Conservation (phyloP, 2,888 invertebrate genomes). For the Priocnemis perturbator region DNA sequence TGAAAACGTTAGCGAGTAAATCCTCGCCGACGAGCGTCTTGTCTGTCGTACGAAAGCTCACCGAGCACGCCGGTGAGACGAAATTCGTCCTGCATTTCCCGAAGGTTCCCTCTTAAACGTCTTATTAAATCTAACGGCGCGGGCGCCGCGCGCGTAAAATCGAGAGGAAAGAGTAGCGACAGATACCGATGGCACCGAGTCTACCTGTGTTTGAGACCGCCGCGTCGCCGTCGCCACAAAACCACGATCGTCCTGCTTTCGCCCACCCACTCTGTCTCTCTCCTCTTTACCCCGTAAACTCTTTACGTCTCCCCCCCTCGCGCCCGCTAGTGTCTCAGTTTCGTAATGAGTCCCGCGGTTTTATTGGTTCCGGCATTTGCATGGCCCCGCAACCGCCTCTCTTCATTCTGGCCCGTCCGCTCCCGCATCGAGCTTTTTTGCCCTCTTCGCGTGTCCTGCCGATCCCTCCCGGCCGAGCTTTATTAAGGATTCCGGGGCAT, state of each 20-base stretch:
- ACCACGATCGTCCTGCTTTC: not conserved
- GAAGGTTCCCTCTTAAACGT: slow-evolving; percentile 21
- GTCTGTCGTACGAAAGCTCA: not conserved
- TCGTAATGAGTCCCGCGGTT: slow-evolving; percentile 44
- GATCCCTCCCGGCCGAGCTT: slow-evolving; percentile 20
- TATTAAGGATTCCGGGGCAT: slow-evolving; percentile 47
- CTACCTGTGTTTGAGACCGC: too few relatives aligned
- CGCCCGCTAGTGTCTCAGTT: slow-evolving; percentile 29
- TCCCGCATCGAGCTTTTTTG: not conserved
- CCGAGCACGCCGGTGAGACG: not conserved
- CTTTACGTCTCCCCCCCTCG: not conserved
- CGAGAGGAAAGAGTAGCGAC: slow-evolving; percentile 8
- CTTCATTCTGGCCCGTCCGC: too few relatives aligned
- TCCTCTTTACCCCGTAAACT: not conserved
- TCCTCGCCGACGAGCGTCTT: slow-evolving; percentile 2
- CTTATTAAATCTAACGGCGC: slow-evolving; percentile 38
- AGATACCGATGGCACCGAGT: too few relatives aligned
- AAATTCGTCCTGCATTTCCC: slow-evolving; percentile 1
- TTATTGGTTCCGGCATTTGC: slow-evolving; percentile 48
- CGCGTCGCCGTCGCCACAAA: too few relatives aligned
- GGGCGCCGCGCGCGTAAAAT: slow-evolving; percentile 21
- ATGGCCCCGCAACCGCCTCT: slow-evolving; percentile 29
- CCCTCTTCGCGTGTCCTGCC: not conserved
- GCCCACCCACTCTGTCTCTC: slow-evolving; percentile 1
- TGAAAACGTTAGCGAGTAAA: not conserved